Percentiles rank a stretch among this genome's conserved stretches.
Evolutionary conservation across 2,797 vertebrate genomes (phyloP).

Genomic region (Paguma larvata): DNA sequence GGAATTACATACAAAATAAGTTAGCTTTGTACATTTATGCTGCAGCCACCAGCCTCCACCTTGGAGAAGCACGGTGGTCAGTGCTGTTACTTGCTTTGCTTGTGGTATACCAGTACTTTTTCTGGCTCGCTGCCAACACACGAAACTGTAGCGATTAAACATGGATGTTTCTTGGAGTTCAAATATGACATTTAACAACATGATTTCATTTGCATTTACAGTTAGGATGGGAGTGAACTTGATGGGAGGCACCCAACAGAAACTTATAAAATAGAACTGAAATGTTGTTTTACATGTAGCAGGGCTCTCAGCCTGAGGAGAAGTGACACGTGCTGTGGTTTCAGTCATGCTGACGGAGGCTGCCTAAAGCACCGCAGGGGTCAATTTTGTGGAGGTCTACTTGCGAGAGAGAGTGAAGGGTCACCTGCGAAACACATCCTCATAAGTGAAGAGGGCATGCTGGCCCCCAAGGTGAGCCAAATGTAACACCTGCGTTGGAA

Average conservation of each 20-base stretch:
- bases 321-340: fast-evolving
- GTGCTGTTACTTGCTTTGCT: not conserved
- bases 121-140: not conserved
- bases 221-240: too few species aligned
- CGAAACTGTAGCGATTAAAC: not conserved
- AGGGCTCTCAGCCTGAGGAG: not conserved
- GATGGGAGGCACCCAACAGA: not conserved
- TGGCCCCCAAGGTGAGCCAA: not conserved
- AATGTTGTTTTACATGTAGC: not conserved
- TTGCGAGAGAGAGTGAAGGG: not conserved
- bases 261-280: not conserved
- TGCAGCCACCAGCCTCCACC: not conserved
- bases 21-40: not conserved
- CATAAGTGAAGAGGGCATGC: not conserved
- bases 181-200: not conserved
- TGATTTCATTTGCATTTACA: not conserved
- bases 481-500: not conserved
- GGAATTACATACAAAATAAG: too few species aligned
- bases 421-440: not conserved
- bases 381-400: not conserved
- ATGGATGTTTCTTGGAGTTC: not conserved
- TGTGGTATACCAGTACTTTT: not conserved
- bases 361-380: not conserved
- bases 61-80: not conserved
- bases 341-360: fast-evolving